phyloP scores from a whole-genome alignment of 2,113 vertebrate genomes.

The Barbus barbus region DNA sequence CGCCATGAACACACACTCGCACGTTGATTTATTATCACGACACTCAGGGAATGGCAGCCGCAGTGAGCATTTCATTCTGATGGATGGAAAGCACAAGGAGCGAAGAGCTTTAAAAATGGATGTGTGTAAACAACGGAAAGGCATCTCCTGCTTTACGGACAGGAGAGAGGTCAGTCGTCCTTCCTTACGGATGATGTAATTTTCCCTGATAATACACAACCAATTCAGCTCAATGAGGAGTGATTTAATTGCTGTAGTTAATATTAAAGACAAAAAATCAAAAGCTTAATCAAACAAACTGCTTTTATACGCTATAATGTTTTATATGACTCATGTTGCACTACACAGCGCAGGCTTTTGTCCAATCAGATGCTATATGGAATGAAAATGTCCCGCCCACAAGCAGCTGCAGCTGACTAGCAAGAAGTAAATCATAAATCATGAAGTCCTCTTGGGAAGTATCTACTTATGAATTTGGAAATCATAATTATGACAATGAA shows the following conservation, averaged over 20 bases:
- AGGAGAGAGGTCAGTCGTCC: constrained; percentile 1
- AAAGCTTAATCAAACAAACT: too few relatives aligned
- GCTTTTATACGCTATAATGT: too few relatives aligned
- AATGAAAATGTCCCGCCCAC: neutral
- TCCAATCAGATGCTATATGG: neutral
- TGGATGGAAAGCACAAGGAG: constrained; percentile 7
- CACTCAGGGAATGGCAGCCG: neutral
- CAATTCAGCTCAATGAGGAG: neutral
- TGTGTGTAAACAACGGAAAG: neutral
- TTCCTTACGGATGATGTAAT: constrained; percentile 1
- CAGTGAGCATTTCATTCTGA: neutral
- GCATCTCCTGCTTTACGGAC: neutral
- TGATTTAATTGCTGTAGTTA: neutral
- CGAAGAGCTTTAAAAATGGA: constrained; percentile 3
- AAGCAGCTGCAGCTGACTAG: neutral
- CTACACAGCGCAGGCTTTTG: too few relatives aligned
- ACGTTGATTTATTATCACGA: constrained; percentile 22
- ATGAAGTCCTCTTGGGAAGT: neutral
- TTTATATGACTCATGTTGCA: neutral
- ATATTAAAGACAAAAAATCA: neutral
- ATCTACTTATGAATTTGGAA: neutral
- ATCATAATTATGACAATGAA: neutral
- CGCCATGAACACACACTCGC: constrained; percentile 16
- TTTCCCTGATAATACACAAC: neutral
- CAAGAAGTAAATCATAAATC: neutral